Base-by-base conservation (phyloP, 2,797 vertebrate species). In the Podargus strigoides region DNA sequence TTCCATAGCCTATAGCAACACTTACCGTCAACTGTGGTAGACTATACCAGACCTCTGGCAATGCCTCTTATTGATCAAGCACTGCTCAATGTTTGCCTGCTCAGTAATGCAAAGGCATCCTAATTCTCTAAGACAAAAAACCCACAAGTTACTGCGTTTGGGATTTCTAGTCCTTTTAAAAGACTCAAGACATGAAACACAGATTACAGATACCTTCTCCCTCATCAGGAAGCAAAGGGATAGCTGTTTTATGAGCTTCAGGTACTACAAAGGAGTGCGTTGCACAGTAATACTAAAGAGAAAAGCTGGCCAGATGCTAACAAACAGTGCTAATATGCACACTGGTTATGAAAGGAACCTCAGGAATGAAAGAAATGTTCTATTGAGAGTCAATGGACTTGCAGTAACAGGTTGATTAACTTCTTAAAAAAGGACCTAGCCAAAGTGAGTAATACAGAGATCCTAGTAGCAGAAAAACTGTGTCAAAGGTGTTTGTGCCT, bases 1-100 rank as follows among this genome's bases (percentile, higher is more conserved):
- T 85, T 96, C 96, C 87, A 89, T 91, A 97, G 95, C 97, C 95
- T 94, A 92, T 93, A 94, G 94, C 94, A 97, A 95, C 59, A 85
- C 94, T 97, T 97, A 96, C 95, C 7, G 0, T 95, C 92, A 95
- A 96, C 94, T 92, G 79, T 74, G 85, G 92, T 2, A 69, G 70
- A 85, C 85, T 94, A 77, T 87, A 87, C 67, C 94, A 97, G 78
- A 96, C 90, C 95, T 91, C 93, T 96, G 88, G 85, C 75, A 93
- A 70, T 89, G 85, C 90, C 86, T 84, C 85, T 76, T 96, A 95
- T 94, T 96, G 96, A 97, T 97, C 96, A 97, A 89, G 92, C 89
- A 76, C 88, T 77, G 84, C 67, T 96, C 93, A 66, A 34, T 56
- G 79, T 82, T 96, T 96, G 91, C 85, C 63, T 94, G 88, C 89